Base-by-base conservation (phyloP, 2,888 invertebrate species). In the Anthrax anthrax region DNA sequence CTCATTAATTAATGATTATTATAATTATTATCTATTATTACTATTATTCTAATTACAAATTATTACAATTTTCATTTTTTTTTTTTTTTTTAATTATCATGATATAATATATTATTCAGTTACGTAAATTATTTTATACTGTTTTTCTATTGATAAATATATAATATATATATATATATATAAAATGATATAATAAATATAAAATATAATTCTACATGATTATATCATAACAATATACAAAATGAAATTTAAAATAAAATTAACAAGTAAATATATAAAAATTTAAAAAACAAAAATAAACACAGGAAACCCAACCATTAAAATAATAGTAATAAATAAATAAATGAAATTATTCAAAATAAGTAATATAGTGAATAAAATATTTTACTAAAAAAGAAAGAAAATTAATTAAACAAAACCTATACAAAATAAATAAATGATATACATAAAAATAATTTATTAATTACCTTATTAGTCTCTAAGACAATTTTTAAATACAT, bases 401-500 rank as follows among this genome's bases (percentile, higher is more conserved):
- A 41, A 41, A 42, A 37, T 37, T 46, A 41, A 37, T 37, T 42
- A 46, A 42, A 46, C 37, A 37, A 46, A 42, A 42, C 46, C 16
- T 42, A 46, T 19, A 44, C 37, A 47, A 43, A 44, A 29, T 39
- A 42, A 48, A 39, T 12, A 32, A 49, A 44, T 50, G 47, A 50
- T 37, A 47, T 50, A 50, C 42, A 39, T 47, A 40, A 32, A 12
- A 32, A 12, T 12, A 9, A 32, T 32, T 12, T 1, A 3, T 12
- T 32, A 32, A 27, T 32, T 32, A 32, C 9, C 29, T 50, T 46
- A 34, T n/a, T 50, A 50, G 50, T 50, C 50, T 50, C 29, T 50
- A 50, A 50, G 50, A 50, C 50, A 47, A 44, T 37, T 42, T 44
- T 45, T 47, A n/a, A n/a, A n/a, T n/a, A n/a, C n/a, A n/a, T n/a